These are phyloP conservation scores for Epinotia demarniana DNA, from an alignment of 2,888 invertebrate genomes.

Conservation along the genomic window DNA sequence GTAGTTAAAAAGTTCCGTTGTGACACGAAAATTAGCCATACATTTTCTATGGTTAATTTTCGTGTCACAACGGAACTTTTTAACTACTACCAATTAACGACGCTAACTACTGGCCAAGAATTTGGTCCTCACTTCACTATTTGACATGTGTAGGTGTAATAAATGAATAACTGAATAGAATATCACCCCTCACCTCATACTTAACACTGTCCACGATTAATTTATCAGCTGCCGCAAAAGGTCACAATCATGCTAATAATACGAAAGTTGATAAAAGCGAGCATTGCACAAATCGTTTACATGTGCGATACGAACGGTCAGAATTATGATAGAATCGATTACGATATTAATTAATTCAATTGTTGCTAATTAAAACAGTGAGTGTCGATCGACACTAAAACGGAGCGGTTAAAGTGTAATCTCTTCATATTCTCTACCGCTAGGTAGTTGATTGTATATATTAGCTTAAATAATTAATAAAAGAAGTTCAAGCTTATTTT, in stretches of 20 bases:
- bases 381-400: background rate
- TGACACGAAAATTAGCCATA: no score
- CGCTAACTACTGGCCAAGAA: no score
- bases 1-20: no score
- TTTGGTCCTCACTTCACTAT: no score
- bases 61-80: no score
- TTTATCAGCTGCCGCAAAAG: constrained; percentile 21
- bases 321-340: constrained; percentile 28
- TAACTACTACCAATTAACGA: no score
- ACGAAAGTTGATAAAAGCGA: constrained; percentile 20
- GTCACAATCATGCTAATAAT: constrained; percentile 22
- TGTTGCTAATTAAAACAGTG: background rate
- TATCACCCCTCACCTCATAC: background rate
- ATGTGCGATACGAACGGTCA: constrained; percentile 3
- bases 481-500: no score
- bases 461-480: no score
- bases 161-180: no score
- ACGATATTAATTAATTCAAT: constrained; percentile 13
- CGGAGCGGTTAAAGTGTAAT: background rate
- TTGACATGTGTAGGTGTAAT: no score
- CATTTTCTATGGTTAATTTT: no score
- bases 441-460: no score
- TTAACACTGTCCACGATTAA: constrained; percentile 25
- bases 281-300: constrained; percentile 29
- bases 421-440: background rate